Percentiles rank a stretch among this genome's conserved stretches.
These are phyloP conservation scores for Ibidorhyncha struthersii DNA, from an alignment of 2,113 vertebrate species.

Conservation along the genomic window DNA sequence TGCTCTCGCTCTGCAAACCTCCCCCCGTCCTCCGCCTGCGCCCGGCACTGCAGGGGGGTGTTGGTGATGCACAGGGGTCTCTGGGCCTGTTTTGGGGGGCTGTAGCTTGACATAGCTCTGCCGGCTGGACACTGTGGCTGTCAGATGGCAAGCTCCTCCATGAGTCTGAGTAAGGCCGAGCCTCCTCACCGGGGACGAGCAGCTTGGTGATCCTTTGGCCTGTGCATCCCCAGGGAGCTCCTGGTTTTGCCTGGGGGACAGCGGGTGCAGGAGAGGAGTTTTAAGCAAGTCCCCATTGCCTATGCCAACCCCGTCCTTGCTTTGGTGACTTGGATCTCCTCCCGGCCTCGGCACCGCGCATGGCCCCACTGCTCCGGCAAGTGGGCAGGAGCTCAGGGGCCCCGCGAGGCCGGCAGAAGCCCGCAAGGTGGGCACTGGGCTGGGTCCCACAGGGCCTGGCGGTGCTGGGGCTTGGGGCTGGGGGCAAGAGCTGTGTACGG, in stretches of 20 bases:
- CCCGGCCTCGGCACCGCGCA: not conserved
- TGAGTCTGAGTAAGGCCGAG: not conserved
- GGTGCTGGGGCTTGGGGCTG: not conserved
- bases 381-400: not conserved
- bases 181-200: rapidly evolving
- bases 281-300: not conserved
- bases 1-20: not conserved
- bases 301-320: not conserved
- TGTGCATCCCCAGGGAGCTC: not conserved
- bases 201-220: not conserved
- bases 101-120: not conserved
- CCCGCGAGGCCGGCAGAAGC: not conserved
- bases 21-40: not conserved
- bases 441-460: rapidly evolving
- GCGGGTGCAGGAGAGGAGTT: rapidly evolving
- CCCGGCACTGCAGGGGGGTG: not conserved
- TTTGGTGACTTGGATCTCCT: not conserved
- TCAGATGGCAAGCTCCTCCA: not conserved
- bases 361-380: not conserved
- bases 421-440: rapidly evolving
- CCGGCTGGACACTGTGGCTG: not conserved
- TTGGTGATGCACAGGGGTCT: not conserved
- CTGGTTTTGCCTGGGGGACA: not conserved
- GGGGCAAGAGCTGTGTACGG: not conserved
- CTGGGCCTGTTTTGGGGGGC: not conserved